Conservation (phyloP, 2,113 vertebrate genomes). For the Mesitornis unicolor region DNA sequence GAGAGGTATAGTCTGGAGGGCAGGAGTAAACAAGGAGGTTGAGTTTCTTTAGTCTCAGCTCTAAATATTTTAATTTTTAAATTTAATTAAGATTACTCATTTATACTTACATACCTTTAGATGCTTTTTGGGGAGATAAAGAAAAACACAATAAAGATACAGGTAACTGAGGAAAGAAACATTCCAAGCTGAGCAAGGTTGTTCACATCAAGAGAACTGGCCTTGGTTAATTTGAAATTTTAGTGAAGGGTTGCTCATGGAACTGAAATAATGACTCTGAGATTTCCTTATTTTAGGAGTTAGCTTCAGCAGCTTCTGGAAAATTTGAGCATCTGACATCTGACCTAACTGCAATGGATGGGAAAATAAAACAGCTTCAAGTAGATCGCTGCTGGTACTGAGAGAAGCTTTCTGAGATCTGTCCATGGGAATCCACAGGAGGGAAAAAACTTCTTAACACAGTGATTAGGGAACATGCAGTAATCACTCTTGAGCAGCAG, state of each 20-base stretch:
- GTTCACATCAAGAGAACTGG: neutral
- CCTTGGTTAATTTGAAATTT: neutral
- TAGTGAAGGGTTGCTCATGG: neutral
- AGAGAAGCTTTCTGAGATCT: neutral
- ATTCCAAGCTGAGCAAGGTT: neutral
- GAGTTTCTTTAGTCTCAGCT: neutral
- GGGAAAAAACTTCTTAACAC: neutral
- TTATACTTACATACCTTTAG: neutral
- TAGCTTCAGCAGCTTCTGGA: neutral
- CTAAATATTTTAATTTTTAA: neutral
- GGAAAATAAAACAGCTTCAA: neutral
- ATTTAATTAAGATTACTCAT: neutral
- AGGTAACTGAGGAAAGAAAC: neutral
- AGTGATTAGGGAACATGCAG: accelerated
- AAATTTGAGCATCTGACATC: neutral
- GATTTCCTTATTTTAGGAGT: neutral
- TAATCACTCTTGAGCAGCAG: neutral
- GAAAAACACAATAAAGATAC: neutral
- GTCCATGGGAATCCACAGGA: neutral
- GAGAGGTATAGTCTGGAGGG: neutral
- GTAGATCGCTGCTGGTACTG: neutral
- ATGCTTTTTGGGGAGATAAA: neutral
- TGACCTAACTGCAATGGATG: neutral
- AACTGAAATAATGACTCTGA: neutral
- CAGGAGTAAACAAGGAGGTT: neutral